Evolutionary conservation across 2,888 invertebrate species (phyloP).

Genomic region (Cerastis rubricosa): DNA sequence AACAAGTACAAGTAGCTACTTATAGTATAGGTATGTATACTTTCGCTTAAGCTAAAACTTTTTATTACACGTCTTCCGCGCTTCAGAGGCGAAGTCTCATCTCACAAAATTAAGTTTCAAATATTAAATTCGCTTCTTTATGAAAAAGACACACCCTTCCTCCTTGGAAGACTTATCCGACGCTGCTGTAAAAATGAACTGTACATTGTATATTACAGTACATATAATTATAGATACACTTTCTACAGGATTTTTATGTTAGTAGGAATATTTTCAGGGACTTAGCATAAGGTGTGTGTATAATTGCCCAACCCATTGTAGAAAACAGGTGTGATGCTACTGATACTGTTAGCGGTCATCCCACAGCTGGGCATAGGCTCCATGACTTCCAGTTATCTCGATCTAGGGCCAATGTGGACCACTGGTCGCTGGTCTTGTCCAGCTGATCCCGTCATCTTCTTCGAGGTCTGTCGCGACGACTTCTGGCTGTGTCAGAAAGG

Average conservation of each 20-base stretch:
- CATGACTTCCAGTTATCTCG: background rate
- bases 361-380: too few relatives aligned
- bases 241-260: background rate
- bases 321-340: too few relatives aligned
- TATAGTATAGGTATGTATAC: conserved; percentile 13
- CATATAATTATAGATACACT: background rate
- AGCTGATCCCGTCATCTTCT: background rate
- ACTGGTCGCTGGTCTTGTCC: background rate
- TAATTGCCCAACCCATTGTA: background rate
- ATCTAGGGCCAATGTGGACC: background rate
- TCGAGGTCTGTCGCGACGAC: background rate
- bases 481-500: background rate
- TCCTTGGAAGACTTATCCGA: conserved; percentile 52
- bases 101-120: conserved; percentile 87
- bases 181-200: conserved; percentile 50
- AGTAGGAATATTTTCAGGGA: background rate
- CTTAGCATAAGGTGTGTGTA: background rate
- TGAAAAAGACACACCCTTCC: conserved; percentile 79
- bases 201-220: conserved; percentile 16
- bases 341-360: too few relatives aligned
- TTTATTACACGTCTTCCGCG: conserved; percentile 66
- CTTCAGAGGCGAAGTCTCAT: conserved; percentile 73
- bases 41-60: conserved; percentile 59
- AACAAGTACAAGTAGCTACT: background rate
- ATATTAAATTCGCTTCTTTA: conserved; percentile 85